A percentile compares a stretch with the other conserved stretches of the same genome.
Conservation (phyloP, 2,888 invertebrate species). For the Rhingia campestris region DNA sequence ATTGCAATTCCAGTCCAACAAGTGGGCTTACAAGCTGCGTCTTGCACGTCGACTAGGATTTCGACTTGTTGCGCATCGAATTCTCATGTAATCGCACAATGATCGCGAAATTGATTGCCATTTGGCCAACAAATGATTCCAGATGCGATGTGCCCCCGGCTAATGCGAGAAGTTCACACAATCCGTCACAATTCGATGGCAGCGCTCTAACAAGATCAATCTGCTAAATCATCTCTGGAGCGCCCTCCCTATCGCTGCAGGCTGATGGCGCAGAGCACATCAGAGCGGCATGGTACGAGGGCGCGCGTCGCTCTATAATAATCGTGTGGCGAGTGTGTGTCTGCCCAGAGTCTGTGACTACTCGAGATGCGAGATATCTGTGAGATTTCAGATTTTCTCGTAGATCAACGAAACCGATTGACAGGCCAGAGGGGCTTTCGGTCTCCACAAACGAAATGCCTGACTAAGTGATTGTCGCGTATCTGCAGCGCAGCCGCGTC, state of each 20-base stretch:
- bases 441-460: slow-evolving; percentile 68
- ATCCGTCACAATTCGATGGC: slow-evolving; percentile 79
- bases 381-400: slow-evolving; percentile 55
- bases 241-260: slow-evolving; percentile 24
- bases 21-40: slow-evolving; percentile 25
- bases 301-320: too few relatives aligned
- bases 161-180: slow-evolving; percentile 82
- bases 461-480: slow-evolving; percentile 74
- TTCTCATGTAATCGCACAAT: slow-evolving; percentile 67
- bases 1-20: slow-evolving; percentile 31
- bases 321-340: slow-evolving; percentile 42
- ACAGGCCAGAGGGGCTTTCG: slow-evolving; percentile 41
- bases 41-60: slow-evolving; percentile 49
- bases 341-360: slow-evolving; percentile 10
- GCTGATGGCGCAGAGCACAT: neutral
- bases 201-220: slow-evolving; percentile 72
- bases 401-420: slow-evolving; percentile 60
- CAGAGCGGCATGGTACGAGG: too few relatives aligned
- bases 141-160: slow-evolving; percentile 43
- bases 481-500: slow-evolving; percentile 60
- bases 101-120: slow-evolving; percentile 72
- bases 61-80: slow-evolving; percentile 47
- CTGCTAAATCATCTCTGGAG: slow-evolving; percentile 70
- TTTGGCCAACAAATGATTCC: slow-evolving; percentile 66
- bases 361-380: slow-evolving; percentile 33